Conservation (phyloP, 1,140 invertebrate genomes). For the Drosophila subpulchrella region DNA sequence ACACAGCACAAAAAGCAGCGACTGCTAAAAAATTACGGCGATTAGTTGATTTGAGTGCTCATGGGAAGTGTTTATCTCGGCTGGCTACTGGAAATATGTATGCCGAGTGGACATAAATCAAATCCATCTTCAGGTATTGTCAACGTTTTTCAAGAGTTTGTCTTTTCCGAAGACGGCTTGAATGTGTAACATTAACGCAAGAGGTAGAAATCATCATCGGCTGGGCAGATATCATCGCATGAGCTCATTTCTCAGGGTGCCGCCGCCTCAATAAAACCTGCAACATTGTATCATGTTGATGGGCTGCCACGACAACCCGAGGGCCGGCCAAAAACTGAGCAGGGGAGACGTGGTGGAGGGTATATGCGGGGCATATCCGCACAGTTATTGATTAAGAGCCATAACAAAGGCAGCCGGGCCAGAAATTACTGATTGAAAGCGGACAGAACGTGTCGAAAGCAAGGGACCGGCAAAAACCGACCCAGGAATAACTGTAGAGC, state of each 20-base stretch:
- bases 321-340: neutral
- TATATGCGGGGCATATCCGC: constrained; percentile 26
- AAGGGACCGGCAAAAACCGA: constrained; percentile 5
- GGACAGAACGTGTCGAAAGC: constrained; percentile 49
- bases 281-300: constrained; percentile 77
- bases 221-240: constrained; percentile 16
- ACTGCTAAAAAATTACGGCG: constrained; percentile 66
- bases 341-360: neutral
- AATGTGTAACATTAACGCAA: constrained; percentile 1
- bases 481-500: constrained; percentile 50
- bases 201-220: neutral
- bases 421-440: constrained; percentile 76
- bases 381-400: constrained; percentile 80
- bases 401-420: constrained; percentile 54
- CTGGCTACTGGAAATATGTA: constrained; percentile 16
- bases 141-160: constrained; percentile 1
- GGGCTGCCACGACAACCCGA: constrained; percentile 65
- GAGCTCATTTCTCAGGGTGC: constrained; percentile 26
- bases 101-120: constrained; percentile 22
- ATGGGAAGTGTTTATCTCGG: constrained; percentile 31
- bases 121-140: neutral
- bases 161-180: neutral
- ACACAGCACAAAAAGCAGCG: constrained; percentile 5
- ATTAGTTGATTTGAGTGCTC: constrained; percentile 68
- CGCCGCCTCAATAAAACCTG: constrained; percentile 59